A percentile compares a stretch with the other conserved stretches of the same genome.
These are phyloP conservation scores for Hiodon alosoides DNA, from an alignment of 2,113 vertebrate species.

Conservation along the genomic window DNA sequence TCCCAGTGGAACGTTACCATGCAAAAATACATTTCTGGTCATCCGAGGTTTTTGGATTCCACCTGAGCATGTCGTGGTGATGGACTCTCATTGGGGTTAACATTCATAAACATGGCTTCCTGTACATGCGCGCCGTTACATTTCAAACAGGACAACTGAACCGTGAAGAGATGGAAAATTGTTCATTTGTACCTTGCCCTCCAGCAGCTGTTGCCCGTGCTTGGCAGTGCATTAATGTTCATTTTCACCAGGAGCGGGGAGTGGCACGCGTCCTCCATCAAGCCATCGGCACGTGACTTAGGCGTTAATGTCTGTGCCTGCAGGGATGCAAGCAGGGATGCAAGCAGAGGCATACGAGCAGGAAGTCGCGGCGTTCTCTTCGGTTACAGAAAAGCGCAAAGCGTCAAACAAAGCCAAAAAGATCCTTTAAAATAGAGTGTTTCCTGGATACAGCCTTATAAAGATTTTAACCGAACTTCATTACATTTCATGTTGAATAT, in stretches of 20 bases:
- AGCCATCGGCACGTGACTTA: background rate
- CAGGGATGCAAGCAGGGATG: background rate
- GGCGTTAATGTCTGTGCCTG: background rate
- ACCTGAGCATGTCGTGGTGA: background rate
- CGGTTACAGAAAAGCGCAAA: too few relatives aligned
- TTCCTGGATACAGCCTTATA: too few relatives aligned
- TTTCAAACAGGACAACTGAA: conserved; percentile 1
- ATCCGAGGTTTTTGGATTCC: too few relatives aligned
- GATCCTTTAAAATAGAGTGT: too few relatives aligned
- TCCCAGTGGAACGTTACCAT: conserved; percentile 19
- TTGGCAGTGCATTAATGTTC: conserved; percentile 11
- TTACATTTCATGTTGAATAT: too few relatives aligned
- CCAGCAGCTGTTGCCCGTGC: conserved; percentile 12
- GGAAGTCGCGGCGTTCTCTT: too few relatives aligned
- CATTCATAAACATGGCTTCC: conserved; percentile 12
- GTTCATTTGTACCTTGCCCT: conserved; percentile 19
- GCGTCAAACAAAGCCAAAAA: too few relatives aligned
- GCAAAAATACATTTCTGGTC: conserved; percentile 2
- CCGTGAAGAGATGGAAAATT: background rate
- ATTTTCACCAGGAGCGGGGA: conserved; percentile 4
- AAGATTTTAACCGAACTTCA: too few relatives aligned
- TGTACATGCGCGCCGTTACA: background rate
- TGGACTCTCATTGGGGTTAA: conserved; percentile 13
- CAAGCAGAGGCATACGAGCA: too few relatives aligned
- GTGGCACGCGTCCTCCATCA: background rate